Base-by-base conservation (phyloP, 2,888 invertebrate species). In the Chromoteleia sp. region DNA sequence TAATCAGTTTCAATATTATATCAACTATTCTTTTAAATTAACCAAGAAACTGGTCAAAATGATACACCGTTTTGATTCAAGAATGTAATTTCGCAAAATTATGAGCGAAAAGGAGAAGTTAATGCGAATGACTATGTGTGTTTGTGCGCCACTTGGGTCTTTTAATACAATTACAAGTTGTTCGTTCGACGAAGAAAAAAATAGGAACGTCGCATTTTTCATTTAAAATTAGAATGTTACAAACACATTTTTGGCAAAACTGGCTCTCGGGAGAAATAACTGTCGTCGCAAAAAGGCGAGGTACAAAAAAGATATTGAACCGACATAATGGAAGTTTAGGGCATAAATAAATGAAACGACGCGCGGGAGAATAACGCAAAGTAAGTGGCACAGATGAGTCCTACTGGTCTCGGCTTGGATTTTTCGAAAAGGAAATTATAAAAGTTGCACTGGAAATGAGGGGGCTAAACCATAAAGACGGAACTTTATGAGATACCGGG, bases 401-500 rank as follows among this genome's bases (percentile, higher is more conserved):
- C 78, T 82, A 65, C 74, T 52, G 81, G 74, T 70, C 63, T 50
- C 65, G 61, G 71, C 41, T 30, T 50, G 29, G 84, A 89, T 86
- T 88, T 87, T 88, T 87, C 87, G 85, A 87, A 88, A 87, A 89
- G 87, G 87, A 89, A 90, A 89, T 89, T 89, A 89, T 88, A 88
- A 88, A 87, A 88, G 87, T 87, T 83, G 88, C 85, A 85, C 88
- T 89, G 87, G 88, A 91, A 91, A 90, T 87, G 89, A 86, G 88
- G 86, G 85, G 88, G 88, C 86, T 86, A 85, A 8, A 88, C 86
- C 87, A 89, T 90, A 90, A 90, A 91, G 87, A 90, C 88, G 87
- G 88, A 91, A 90, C 88, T 90, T 91, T 91, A 91, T 86, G 91
- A 89, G 90, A 91, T 87, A 86, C 84, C 82, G 86, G 83, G 85